These are phyloP conservation scores for Danio tinwini DNA, from an alignment of 2,797 vertebrate genomes.

Conservation along the genomic window DNA sequence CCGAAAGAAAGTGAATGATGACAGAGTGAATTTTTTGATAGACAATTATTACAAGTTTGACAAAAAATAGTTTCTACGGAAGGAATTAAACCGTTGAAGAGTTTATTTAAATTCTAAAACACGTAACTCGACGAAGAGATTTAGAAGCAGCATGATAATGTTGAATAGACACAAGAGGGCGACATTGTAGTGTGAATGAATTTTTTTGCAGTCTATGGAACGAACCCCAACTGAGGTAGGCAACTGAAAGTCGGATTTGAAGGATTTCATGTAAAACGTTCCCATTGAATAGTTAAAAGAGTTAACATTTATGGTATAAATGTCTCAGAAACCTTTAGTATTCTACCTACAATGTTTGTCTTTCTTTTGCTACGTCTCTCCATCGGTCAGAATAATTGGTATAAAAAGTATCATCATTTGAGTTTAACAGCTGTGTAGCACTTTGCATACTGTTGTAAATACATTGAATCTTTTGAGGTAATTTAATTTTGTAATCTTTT, in stretches of 20 bases:
- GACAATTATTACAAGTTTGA: no score
- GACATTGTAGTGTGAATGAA: neutral
- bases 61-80: no score
- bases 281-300: neutral
- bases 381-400: neutral
- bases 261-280: neutral
- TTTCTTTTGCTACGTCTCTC: neutral
- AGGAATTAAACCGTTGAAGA: no score
- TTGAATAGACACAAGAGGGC: conserved; percentile 5
- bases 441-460: neutral
- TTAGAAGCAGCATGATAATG: no score
- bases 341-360: neutral
- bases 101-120: no score
- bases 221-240: no score
- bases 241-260: no score
- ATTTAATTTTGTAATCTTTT: neutral
- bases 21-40: no score
- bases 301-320: neutral
- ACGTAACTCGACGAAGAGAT: no score
- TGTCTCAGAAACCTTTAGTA: neutral
- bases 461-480: neutral
- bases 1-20: no score
- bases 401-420: neutral
- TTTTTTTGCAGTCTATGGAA: no score
- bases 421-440: neutral